Evolutionary conservation across 2,797 vertebrate species (phyloP), one percentile per base, ranked within the genome.

Genomic region (Takifugu ocellatus): DNA sequence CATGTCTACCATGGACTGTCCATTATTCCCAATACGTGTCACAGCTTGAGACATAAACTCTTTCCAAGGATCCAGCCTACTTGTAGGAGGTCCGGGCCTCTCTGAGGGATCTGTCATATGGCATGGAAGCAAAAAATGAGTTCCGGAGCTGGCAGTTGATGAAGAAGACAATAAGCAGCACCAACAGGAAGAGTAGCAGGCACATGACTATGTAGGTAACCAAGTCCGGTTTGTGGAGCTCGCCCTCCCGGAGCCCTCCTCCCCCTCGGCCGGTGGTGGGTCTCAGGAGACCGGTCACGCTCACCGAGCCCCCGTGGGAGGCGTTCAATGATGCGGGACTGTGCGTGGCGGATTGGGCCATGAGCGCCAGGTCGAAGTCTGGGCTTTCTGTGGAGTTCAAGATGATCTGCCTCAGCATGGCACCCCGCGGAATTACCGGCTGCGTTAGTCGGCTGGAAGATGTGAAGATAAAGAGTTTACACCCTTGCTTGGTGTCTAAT

Each of bases 101-200:
- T 75, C 96, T 84, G 84, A 98, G 88, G 2, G 96, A 99, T 74
- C 96, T 95, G 88, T 98, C 96, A 42, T 99, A 97, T 86, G 96
- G 96, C 86, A 98, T 94, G 71, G 95, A 94, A 47, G 96, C 94
- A 74, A 98, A 99, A 82, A 97, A 97, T 74, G 96, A 98, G 87
- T 95, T 96, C 85, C 95, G 93, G 72, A 99, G 93, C 90, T 98
- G 96, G 70, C 96, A 99, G 91, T 98, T 97, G 74, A 99, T 99
- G 89, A 97, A 99, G 83, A 99, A 93, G 56, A 99, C 94, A 49
- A 99, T 97, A 54, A 98, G 90, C 24, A 95, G 90, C 88, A 98
- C 95, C 52, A 95, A 84, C 62, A 99, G 84, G 79, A 99, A 93
- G 66, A 99, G 90, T 73, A 98, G 86, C 53, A 97, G 92, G 90